A percentile compares a stretch with the other conserved stretches of the same genome.
These are phyloP conservation scores for Cyclophora albipunctata DNA, from an alignment of 2,888 invertebrate species.

Conservation along the genomic window DNA sequence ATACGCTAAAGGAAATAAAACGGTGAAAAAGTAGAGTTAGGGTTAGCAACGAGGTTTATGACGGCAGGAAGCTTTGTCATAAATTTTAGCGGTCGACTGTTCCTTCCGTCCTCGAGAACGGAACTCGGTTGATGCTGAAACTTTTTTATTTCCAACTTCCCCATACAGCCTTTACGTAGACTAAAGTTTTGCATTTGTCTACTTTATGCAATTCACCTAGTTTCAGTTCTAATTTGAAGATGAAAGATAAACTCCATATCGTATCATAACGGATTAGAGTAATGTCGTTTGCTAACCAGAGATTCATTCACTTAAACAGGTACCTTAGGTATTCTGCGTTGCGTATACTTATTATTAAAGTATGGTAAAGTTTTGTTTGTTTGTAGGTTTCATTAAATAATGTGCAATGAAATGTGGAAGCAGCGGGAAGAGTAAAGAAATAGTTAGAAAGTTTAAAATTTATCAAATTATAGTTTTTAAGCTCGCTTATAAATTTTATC, in stretches of 20 bases:
- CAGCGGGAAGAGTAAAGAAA: too few relatives aligned
- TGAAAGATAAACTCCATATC: background rate
- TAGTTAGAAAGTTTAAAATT: too few relatives aligned
- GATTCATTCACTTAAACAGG: too few relatives aligned
- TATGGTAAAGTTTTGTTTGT: too few relatives aligned
- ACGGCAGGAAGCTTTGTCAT: constrained; percentile 41
- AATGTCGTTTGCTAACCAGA: too few relatives aligned
- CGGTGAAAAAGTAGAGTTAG: constrained; percentile 19
- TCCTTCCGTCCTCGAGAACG: constrained; percentile 46
- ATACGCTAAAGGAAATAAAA: constrained; percentile 15
- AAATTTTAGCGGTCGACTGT: constrained; percentile 44
- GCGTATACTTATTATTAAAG: too few relatives aligned
- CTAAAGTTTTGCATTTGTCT: background rate
- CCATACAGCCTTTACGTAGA: constrained; percentile 2
- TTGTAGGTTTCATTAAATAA: too few relatives aligned
- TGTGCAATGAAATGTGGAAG: too few relatives aligned
- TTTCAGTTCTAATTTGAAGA: background rate
- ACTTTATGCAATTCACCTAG: background rate
- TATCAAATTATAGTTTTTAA: too few relatives aligned
- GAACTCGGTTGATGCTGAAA: constrained; percentile 26
- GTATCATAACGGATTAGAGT: too few relatives aligned
- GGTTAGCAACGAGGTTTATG: constrained; percentile 28
- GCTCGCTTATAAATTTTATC: too few relatives aligned
- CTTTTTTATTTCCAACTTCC: constrained; percentile 27
- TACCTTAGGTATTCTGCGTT: too few relatives aligned